Base-by-base conservation (phyloP, 2,888 invertebrate genomes). In the Exephanes ischioxanthus region DNA sequence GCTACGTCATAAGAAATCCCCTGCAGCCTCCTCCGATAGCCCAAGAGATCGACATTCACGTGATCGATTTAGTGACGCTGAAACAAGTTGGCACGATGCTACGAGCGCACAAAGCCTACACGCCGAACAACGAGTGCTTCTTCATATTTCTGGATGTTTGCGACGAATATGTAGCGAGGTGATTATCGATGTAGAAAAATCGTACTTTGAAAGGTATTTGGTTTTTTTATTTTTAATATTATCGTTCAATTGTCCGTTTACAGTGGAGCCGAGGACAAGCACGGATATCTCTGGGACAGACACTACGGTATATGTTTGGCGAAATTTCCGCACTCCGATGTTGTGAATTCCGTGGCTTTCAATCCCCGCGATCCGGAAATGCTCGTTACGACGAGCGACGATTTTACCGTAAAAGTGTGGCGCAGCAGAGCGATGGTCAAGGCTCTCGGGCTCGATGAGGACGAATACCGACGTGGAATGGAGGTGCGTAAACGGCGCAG, bases 101-200 rank as follows among this genome's bases (percentile, higher is more conserved):
- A 41, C 95, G 97, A 83, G 96, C 97, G 0, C 97, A 97, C 93
- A 97, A 97, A 92, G 97, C 97, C 0, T 98, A 97, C 92, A 97
- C 97, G 2, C 96, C 97, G 0, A 97, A 97, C 91, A 97, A 97
- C 80, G 97, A 97, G 91, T 98, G 97, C 90, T 98, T 97, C 93
- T 97, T 97, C 91, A 97, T 98, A 91, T 98, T 98, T 93, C 94
- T 98, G 67, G 97, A 98, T 93, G 97, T 97, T 5, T 97, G 96
- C 90, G 95, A 97, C 88, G 96, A 97, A 92, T 98, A 97, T 93
- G 97, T 98, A 11, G 97, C 97, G 58, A 97, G 97, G 97, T 97
- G 94, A 94, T 89, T 33, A 72, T 67, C 53, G 45, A 48, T 0
- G 14, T 0, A 16, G 16, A 48, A 14, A 48, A 16, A 48, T 16